A percentile compares a stretch with the other conserved stretches of the same genome.
Conservation (phyloP, 2,888 invertebrate genomes). For the Encarsia formosa region DNA sequence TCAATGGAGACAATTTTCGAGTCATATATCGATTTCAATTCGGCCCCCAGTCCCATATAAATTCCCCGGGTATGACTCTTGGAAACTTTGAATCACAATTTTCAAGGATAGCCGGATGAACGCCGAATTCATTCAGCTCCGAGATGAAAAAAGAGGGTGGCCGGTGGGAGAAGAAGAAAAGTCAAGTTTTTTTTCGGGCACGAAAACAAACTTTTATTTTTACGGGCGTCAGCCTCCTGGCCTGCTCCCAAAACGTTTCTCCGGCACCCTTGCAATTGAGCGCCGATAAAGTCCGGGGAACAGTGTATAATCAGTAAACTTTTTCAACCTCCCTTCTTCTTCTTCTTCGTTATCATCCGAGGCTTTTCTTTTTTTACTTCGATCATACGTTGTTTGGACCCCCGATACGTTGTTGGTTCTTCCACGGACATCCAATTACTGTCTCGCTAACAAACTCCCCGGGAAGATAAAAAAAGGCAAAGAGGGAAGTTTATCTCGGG, state of each 20-base stretch:
- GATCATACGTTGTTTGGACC: too few species aligned
- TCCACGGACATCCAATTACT: constrained; percentile 19
- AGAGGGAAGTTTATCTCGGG: background rate
- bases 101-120: too few species aligned
- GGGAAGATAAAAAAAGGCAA: constrained; percentile 19
- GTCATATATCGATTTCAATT: too few species aligned
- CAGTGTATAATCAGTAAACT: constrained; percentile 22
- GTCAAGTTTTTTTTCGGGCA: background rate
- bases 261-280: constrained; percentile 17
- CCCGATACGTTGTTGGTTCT: too few species aligned
- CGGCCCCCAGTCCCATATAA: too few species aligned
- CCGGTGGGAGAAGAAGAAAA: too few species aligned
- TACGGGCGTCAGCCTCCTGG: background rate
- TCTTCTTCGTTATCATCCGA: background rate
- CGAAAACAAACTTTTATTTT: background rate
- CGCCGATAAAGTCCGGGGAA: constrained; percentile 10
- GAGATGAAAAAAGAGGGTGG: too few species aligned
- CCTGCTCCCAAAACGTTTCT: constrained; percentile 7
- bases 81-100: too few species aligned
- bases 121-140: too few species aligned
- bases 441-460: constrained; percentile 10
- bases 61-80: too few species aligned
- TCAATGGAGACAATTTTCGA: too few species aligned
- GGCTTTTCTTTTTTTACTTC: too few species aligned
- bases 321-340: constrained; percentile 2